These are phyloP conservation scores for Apocrypta bakeri DNA, from an alignment of 1,140 invertebrate species.

Conservation along the genomic window DNA sequence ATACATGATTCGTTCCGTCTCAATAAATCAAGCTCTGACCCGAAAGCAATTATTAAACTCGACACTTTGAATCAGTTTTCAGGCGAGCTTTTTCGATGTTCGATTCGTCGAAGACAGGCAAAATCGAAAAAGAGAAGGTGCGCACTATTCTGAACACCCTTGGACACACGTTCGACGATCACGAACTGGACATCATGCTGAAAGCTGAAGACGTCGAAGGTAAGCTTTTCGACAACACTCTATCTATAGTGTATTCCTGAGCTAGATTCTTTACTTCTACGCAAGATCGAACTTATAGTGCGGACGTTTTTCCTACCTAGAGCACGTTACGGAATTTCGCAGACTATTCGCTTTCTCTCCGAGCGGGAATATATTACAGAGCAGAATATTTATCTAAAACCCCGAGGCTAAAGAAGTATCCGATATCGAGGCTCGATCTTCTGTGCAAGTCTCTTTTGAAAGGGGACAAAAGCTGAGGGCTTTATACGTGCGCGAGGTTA, in stretches of 20 bases:
- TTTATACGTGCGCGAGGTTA: background rate
- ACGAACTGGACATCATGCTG: slow-evolving; percentile 80
- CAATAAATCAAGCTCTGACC: background rate
- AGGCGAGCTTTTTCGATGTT: slow-evolving; percentile 85
- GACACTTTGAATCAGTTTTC: slow-evolving; percentile 74
- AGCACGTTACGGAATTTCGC: slow-evolving; percentile 7
- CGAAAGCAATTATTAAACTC: background rate
- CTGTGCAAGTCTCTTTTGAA: slow-evolving; percentile 1
- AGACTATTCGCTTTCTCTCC: slow-evolving; percentile 5
- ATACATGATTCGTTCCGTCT: background rate
- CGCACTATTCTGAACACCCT: slow-evolving; percentile 84
- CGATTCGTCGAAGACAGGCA: slow-evolving; percentile 82
- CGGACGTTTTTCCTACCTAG: no score
- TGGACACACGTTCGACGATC: slow-evolving; percentile 83
- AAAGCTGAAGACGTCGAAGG: slow-evolving; percentile 82
- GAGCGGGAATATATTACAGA: background rate
- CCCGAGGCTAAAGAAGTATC: slow-evolving; percentile 15
- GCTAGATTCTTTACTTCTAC: background rate
- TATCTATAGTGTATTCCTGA: background rate
- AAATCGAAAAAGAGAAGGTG: slow-evolving; percentile 84
- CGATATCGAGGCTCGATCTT: slow-evolving; percentile 13
- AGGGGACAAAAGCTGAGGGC: slow-evolving; percentile 16
- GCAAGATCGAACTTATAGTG: background rate
- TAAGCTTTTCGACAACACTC: slow-evolving; percentile 62
- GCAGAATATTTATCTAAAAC: slow-evolving; percentile 21